Evolutionary conservation across 1,140 invertebrate species (phyloP), one percentile per base, ranked within the genome.

Genomic region (Caerostris extrusa): DNA sequence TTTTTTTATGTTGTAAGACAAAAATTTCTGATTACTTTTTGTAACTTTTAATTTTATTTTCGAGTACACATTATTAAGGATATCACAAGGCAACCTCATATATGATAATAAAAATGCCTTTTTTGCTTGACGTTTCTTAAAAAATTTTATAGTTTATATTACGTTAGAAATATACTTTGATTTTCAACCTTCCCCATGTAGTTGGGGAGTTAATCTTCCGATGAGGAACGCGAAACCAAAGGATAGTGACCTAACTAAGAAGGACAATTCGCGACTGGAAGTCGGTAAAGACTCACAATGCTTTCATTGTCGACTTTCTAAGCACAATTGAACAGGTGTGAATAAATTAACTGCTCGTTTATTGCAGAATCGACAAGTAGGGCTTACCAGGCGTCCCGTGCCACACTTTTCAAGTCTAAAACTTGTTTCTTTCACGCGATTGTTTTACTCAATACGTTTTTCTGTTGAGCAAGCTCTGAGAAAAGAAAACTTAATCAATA

Each of bases 301-400:
- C 5, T 81, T 56, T 83, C 82, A 57, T 83, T 83, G 82, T 83
- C 82, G 82, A 53, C 55, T 57, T 53, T n/a, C 53, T n/a, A 56
- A 12, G 34, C 34, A 77, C 71, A 77, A 77, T 14, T 57, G 82
- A 83, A 83, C 82, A 57, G 82, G 17, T 83, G 82, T 56, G 82
- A 57, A 83, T 83, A 83, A 83, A 83, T 83, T 83, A 83, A 83
- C 82, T 77, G 12, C 34, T 53, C 34, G 53, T 34, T 77, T 77
- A 34, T 77, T 12, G 34, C 71, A 77, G 71, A 77, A 77, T 77
- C 71, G 34, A 77, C 71, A 77, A 77, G 34, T 77, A 53, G 71
- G 53, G 71, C 71, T 77, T 10, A 34, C 69, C 19, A 8, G 12
- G 7, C 69, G 71, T 77, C 71, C 1, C 71, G 53, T 53, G 19